Conservation (phyloP, 2,888 invertebrate species). For the Steinernema carpocapsae region DNA sequence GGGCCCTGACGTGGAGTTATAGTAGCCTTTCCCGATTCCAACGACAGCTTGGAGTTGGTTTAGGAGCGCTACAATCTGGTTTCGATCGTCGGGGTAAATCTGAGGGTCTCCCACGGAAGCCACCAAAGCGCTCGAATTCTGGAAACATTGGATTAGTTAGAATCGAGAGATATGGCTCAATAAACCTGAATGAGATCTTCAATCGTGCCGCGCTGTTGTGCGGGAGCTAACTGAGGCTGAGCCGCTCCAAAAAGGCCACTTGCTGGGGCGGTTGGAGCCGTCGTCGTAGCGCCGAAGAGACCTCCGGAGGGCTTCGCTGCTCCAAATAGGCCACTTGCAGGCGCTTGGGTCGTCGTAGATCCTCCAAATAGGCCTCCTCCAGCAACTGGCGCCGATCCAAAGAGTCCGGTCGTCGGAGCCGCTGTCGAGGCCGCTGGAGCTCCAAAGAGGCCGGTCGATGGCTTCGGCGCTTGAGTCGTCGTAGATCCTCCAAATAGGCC, state of each 20-base stretch:
- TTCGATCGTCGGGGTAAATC: conserved; percentile 91
- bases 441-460: not conserved
- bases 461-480: too few relatives aligned
- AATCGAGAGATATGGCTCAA: not conserved
- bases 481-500: too few relatives aligned
- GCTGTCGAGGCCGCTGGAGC: not conserved
- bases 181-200: conserved; percentile 17
- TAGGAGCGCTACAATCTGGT: conserved; percentile 89
- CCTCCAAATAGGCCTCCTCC: not conserved
- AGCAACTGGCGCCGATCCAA: not conserved
- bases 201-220: conserved; percentile 9
- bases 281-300: not conserved
- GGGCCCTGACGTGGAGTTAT: conserved; percentile 50
- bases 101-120: conserved; percentile 70
- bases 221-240: not conserved
- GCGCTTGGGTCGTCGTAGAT: not conserved
- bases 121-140: conserved; percentile 38
- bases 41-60: conserved; percentile 89
- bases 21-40: conserved; percentile 70
- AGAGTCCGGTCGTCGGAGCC: conserved; percentile 5
- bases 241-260: not conserved
- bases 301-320: not conserved
- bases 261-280: not conserved
- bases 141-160: not conserved
- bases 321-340: not conserved